A percentile compares a stretch with the other conserved stretches of the same genome.
Conservation (phyloP, 2,113 vertebrate genomes). For the Lasiurus cinereus region DNA sequence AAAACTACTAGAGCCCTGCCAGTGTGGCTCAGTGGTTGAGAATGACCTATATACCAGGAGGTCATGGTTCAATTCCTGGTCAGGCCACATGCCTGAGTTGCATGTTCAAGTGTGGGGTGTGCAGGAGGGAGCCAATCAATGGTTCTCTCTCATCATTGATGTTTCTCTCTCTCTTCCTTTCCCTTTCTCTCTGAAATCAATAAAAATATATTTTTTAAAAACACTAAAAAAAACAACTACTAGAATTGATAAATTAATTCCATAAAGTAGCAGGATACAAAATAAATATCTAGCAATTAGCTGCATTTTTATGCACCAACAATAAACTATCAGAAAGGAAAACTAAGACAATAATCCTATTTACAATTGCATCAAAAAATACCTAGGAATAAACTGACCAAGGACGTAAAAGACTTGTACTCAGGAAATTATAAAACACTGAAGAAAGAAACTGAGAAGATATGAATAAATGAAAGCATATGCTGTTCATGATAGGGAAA, state of each 20-base stretch:
- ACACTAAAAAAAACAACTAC: not conserved
- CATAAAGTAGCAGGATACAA: not conserved
- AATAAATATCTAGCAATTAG: not conserved
- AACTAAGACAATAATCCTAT: not conserved
- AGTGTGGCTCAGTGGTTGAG: no score
- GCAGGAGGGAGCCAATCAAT: no score
- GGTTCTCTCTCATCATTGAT: no score
- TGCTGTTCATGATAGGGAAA: not conserved
- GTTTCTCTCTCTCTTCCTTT: no score
- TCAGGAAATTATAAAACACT: not conserved
- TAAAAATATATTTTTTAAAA: no score
- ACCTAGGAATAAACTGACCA: not conserved
- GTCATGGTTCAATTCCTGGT: no score
- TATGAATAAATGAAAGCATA: not conserved
- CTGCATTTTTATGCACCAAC: not conserved
- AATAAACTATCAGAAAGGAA: not conserved
- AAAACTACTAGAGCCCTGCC: no score
- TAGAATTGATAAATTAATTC: not conserved
- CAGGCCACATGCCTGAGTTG: no score
- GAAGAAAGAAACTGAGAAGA: not conserved
- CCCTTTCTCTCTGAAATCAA: no score
- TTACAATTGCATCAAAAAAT: not conserved
- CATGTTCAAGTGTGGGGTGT: no score
- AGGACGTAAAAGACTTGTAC: not conserved
- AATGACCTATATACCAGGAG: no score